Evolutionary conservation across 2,797 vertebrate species (phyloP), one percentile per base, ranked within the genome.

Genomic region (Lophius americanus): DNA sequence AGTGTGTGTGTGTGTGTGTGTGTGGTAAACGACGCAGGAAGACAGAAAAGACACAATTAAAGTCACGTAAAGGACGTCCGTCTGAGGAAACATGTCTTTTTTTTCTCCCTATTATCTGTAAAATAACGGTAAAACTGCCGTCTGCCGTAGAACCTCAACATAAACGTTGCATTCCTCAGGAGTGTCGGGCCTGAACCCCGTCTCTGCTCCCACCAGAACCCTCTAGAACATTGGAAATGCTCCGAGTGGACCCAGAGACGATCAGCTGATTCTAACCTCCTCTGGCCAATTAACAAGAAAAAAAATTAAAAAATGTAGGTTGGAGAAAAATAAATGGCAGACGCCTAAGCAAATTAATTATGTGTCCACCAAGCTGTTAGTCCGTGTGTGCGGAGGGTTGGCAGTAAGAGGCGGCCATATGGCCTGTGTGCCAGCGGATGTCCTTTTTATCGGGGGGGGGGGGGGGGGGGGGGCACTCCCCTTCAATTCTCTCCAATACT

Each of bases 331-430:
- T 92, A 94, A 94, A 93, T 92, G 92, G 93, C 93, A 94, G 92
- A 93, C 90, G 90, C 91, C 87, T 68, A 67, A 81, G 90, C 89
- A 93, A 94, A 95, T 95, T 93, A 94, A 94, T 94, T 93, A 94
- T 92, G 91, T 93, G 92, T 93, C 91, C 90, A 88, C 88, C 93
- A 93, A 93, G 93, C 93, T 94, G 93, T 93, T 91, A 85, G 85
- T 72, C 89, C 70, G 75, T 67, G 73, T 83, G 85, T 80, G 62
- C 79, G 73, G 83, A 82, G 74, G 82, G 85, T 89, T 91, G 91
- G 87, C 88, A 87, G 67, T 84, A 73, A 68, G 91, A 87, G 90
- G 75, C 73, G 49, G 85, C 93, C 93, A 93, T 93, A 93, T 94
- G 92, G 92, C 90, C 87, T 73, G 88, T 82, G 89, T 86, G 88